Percentiles rank a stretch among this genome's conserved stretches.
Conservation (phyloP, 2,797 vertebrate species). For the Periophthalmus magnuspinnatus region DNA sequence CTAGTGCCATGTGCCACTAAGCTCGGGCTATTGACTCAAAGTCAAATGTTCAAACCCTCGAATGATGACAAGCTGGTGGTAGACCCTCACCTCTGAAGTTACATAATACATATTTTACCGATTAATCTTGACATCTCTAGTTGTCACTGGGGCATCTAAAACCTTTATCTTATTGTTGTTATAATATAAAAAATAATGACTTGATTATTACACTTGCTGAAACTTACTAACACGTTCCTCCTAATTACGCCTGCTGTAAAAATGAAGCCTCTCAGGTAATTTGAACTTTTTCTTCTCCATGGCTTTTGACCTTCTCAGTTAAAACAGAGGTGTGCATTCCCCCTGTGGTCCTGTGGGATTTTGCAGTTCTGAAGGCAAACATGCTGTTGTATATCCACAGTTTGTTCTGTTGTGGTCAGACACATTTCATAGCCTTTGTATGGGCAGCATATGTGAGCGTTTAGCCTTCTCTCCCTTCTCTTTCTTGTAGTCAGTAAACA, state of each 20-base stretch:
- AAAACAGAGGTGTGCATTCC: constrained; percentile 31
- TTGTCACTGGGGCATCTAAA: too few species aligned
- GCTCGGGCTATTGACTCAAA: too few species aligned
- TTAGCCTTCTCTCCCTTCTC: constrained; percentile 18
- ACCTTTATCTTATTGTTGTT: background rate
- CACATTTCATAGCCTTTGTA: constrained; percentile 13
- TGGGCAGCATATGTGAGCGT: constrained; percentile 19
- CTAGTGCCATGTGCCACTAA: too few species aligned
- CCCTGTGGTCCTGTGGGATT: background rate
- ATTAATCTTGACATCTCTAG: too few species aligned
- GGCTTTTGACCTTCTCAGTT: constrained; percentile 17
- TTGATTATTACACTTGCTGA: background rate
- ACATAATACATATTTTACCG: too few species aligned
- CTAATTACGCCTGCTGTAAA: background rate
- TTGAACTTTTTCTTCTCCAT: background rate
- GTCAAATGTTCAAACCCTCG: too few species aligned
- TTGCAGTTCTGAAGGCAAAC: constrained; percentile 13
- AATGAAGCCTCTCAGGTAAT: background rate
- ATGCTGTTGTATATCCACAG: constrained; percentile 11
- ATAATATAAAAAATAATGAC: background rate
- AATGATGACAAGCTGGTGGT: too few species aligned
- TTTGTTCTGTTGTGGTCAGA: constrained; percentile 14
- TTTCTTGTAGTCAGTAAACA: constrained; percentile 38
- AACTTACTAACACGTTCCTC: background rate
- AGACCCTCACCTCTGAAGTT: too few species aligned